Evolutionary conservation across 2,113 vertebrate species (phyloP).

Genomic region (Triplophysa rosa): DNA sequence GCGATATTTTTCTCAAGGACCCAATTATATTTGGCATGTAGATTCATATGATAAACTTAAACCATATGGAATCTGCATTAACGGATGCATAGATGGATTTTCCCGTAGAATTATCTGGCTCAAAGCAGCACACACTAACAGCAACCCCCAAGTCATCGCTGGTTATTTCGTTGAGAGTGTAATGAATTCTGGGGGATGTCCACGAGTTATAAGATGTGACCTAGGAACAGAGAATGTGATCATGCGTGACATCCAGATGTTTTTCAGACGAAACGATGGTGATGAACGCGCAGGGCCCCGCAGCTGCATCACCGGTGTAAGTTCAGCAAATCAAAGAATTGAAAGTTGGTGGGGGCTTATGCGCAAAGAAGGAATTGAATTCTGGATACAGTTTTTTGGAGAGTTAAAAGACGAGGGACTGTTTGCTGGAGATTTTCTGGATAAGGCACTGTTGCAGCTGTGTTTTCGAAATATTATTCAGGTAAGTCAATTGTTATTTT

Average conservation of each 20-base stretch:
- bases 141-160: slow-evolving; percentile 20
- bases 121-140: slow-evolving; percentile 19
- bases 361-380: slow-evolving; percentile 22
- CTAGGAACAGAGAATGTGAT: slow-evolving; percentile 42
- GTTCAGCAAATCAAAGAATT: slow-evolving; percentile 37
- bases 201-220: slow-evolving; percentile 15
- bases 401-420: slow-evolving; percentile 18
- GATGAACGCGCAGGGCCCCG: background rate
- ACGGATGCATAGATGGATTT: background rate
- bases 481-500: too few species aligned
- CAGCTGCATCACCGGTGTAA: slow-evolving; percentile 18
- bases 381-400: slow-evolving; percentile 34
- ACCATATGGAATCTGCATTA: slow-evolving; percentile 35
- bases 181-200: background rate
- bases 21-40: slow-evolving; percentile 48
- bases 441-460: slow-evolving; percentile 18
- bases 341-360: slow-evolving; percentile 16
- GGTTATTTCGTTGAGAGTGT: slow-evolving; percentile 40
- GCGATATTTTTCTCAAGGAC: slow-evolving; percentile 34
- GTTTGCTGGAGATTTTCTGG: slow-evolving; percentile 35
- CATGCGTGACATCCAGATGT: slow-evolving; percentile 22
- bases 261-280: background rate
- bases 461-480: slow-evolving; percentile 28
- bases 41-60: slow-evolving; percentile 46
- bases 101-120: slow-evolving; percentile 40